Evolutionary conservation across 1,140 invertebrate genomes (phyloP).

Genomic region (Meteorus sp.): DNA sequence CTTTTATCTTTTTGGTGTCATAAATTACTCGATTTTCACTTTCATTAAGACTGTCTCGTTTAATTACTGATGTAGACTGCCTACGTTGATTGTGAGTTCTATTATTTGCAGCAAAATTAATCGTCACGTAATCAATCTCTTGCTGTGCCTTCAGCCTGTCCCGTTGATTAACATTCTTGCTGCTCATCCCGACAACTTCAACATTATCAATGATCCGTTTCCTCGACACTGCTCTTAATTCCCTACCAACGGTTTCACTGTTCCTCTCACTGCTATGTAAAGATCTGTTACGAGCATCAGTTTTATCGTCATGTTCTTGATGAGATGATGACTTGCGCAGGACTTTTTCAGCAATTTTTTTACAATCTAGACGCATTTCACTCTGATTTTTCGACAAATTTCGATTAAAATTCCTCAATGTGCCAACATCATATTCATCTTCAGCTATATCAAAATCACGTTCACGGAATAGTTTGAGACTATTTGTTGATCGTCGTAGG

Average conservation of each 20-base stretch:
- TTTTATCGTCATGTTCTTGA: too few species aligned
- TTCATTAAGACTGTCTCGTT: conserved; percentile 6
- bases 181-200: not conserved
- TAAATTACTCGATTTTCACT: conserved; percentile 8
- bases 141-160: too few species aligned
- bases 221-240: conserved; percentile 43
- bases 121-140: not conserved
- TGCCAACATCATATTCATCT: not conserved
- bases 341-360: conserved; percentile 31
- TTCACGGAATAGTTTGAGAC: conserved; percentile 14
- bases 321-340: conserved; percentile 27
- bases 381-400: not conserved
- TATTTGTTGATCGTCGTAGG: conserved; percentile 19
- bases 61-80: not conserved
- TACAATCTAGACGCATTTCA: conserved; percentile 24
- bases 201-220: conserved; percentile 46
- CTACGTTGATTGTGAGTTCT: not conserved
- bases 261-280: too few species aligned
- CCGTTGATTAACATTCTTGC: too few species aligned
- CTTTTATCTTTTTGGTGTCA: not conserved
- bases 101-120: not conserved
- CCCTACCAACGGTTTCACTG: too few species aligned
- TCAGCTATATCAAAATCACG: conserved; percentile 4
- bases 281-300: too few species aligned
- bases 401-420: not conserved